These are phyloP conservation scores for Mareca penelope DNA, from an alignment of 2,797 vertebrate genomes.

Conservation along the genomic window DNA sequence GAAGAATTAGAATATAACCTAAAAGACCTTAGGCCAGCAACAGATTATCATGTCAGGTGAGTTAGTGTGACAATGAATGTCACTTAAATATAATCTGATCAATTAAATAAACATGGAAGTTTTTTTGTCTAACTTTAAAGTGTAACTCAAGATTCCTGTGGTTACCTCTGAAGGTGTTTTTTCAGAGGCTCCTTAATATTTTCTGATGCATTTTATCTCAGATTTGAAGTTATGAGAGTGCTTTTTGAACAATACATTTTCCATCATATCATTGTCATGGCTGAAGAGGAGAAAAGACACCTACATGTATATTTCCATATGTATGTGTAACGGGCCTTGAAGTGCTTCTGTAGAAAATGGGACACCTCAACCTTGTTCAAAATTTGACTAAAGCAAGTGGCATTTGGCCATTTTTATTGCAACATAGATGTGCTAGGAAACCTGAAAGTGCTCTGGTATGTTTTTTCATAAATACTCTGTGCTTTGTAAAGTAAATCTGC, in stretches of 20 bases:
- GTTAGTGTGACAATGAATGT: constrained; percentile 21
- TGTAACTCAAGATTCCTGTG: neutral
- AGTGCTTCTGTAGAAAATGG: neutral
- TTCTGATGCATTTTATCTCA: neutral
- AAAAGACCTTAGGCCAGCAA: constrained; percentile 94
- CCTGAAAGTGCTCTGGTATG: rapidly evolving
- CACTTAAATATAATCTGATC: neutral
- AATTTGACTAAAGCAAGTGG: neutral
- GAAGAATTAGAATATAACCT: constrained; percentile 95
- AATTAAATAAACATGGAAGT: neutral
- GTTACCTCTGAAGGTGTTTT: neutral
- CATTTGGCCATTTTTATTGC: neutral
- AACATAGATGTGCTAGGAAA: neutral
- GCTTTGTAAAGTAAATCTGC: neutral
- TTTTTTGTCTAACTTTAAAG: neutral
- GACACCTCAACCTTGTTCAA: neutral
- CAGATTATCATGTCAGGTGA: constrained; percentile 97
- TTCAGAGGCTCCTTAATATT: neutral
- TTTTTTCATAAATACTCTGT: neutral
- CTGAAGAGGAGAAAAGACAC: neutral
- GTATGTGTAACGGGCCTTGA: neutral
- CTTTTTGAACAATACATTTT: neutral
- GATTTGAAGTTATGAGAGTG: neutral
- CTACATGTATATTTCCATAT: neutral
- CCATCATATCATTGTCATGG: neutral